phyloP scores from a whole-genome alignment of 2,888 invertebrate species.

The Proisotoma minuta region DNA sequence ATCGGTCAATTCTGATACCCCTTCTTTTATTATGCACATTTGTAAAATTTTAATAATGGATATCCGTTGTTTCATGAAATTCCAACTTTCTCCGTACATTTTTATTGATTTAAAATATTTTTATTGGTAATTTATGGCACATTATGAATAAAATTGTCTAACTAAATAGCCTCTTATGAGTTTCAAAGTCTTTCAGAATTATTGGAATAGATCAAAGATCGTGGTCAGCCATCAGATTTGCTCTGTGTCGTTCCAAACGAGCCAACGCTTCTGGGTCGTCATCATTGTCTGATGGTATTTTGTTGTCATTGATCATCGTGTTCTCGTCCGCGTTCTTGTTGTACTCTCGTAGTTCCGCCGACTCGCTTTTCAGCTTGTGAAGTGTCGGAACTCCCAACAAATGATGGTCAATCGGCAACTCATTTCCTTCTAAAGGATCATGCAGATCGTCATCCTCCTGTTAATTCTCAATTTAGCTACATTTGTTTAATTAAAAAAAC shows the following conservation, averaged over 20 bases:
- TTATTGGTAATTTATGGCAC: no score
- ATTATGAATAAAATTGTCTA: no score
- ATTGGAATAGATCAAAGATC: neutral
- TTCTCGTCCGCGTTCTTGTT: constrained; percentile 33
- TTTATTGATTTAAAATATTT: no score
- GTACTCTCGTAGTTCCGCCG: constrained; percentile 27
- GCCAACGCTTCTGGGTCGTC: constrained; percentile 32
- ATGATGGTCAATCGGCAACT: constrained; percentile 26
- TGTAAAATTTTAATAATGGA: no score
- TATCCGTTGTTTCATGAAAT: no score
- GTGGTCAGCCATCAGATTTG: constrained; percentile 22
- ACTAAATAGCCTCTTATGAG: no score
- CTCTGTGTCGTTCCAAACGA: constrained; percentile 22
- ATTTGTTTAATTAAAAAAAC: no score
- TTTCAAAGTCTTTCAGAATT: no score
- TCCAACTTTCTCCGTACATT: no score
- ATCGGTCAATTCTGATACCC: no score
- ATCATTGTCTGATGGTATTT: constrained; percentile 45
- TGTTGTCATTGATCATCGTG: constrained; percentile 44
- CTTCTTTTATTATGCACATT: no score
- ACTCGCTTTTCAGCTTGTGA: constrained; percentile 38
- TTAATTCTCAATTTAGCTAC: no score
- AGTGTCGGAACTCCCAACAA: constrained; percentile 33
- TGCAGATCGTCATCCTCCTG: constrained; percentile 29
- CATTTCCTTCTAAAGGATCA: constrained; percentile 32